Evolutionary conservation across 53 echinoderm and acorn worm species (phyloP), one percentile per base, ranked within the genome.

Genomic region (Crossaster papposus): DNA sequence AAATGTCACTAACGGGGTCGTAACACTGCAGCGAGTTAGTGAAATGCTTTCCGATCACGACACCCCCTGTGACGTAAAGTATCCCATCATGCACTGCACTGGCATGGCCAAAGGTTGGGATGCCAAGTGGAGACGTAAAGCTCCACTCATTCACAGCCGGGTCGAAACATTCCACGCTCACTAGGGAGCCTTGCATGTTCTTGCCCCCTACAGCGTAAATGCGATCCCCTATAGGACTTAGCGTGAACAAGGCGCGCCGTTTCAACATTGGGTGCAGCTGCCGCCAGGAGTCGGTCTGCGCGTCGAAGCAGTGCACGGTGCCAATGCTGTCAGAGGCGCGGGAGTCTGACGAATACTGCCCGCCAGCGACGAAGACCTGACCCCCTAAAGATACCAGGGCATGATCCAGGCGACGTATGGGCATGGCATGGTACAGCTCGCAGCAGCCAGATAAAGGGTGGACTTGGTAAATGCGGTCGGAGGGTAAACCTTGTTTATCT

Each of bases 131-230:
- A 6, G 96, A 62, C 0, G 83, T 91, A 33, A 89, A 94, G 0
- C 65, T 80, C 98, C 98, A 97, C 17, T 93, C 77, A 36, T 96
- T 92, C 23, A 89, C 89, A 2, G 44, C 76, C 9, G 92, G 90
- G 76, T 97, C 91, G 74, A 93, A 97, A 53, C 90, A 90, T 53
- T 96, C 98, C 4, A 96, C 98, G 65, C 95, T 97, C 12, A 93
- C 98, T 20, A 95, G 91, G 2, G 94, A 93, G 2, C 94, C 94
- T 15, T 93, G 93, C n/a, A 80, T 84, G 34, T 97, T 97, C 93
- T 95, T 97, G 0, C 96, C 98, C 14, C 94, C 98, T 9, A 96
- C 94, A 0, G 98, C 98, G 58, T 97, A 97, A 7, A 97, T 33
- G 2, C 89, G 91, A 26, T 86, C 82, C 55, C 94, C 78, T 20